Evolutionary conservation across 2,888 invertebrate species (phyloP).

Genomic region (Piscicola geometra): DNA sequence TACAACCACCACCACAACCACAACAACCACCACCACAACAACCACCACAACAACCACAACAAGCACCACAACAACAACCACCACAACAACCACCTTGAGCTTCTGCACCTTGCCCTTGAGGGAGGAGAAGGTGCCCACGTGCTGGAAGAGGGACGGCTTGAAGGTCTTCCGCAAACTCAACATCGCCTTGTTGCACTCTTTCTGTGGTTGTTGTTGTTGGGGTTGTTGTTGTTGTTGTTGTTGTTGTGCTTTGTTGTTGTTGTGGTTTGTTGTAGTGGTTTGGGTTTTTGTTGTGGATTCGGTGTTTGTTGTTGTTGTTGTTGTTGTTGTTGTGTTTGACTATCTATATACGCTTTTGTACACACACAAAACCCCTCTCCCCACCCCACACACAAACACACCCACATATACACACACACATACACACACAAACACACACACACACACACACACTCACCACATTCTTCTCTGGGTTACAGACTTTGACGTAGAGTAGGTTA

Average conservation of each 20-base stretch:
- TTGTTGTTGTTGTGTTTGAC: not conserved
- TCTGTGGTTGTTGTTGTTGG: conserved; percentile 63
- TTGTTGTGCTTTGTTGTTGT: not conserved
- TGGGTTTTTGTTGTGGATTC: too few species aligned
- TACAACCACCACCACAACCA: too few species aligned
- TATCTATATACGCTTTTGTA: not conserved
- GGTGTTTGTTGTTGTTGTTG: too few species aligned
- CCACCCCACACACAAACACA: not conserved
- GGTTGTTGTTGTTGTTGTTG: too few species aligned
- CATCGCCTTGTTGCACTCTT: conserved; percentile 65
- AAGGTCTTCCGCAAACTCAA: conserved; percentile 60
- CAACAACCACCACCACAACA: too few species aligned
- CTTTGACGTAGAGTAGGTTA: conserved; percentile 78
- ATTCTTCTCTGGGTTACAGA: conserved; percentile 65
- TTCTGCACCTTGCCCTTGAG: conserved; percentile 92
- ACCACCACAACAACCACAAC: too few species aligned
- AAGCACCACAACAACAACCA: too few species aligned
- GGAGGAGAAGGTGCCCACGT: conserved; percentile 89
- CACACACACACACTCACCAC: conserved; percentile 46
- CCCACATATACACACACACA: not conserved
- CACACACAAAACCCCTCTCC: not conserved
- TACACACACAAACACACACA: too few species aligned
- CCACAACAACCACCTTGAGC: conserved; percentile 74
- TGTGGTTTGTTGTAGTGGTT: not conserved
- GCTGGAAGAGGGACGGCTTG: conserved; percentile 87